Conservation (phyloP, 2,888 invertebrate genomes). For the Hoplodrina ambigua region DNA sequence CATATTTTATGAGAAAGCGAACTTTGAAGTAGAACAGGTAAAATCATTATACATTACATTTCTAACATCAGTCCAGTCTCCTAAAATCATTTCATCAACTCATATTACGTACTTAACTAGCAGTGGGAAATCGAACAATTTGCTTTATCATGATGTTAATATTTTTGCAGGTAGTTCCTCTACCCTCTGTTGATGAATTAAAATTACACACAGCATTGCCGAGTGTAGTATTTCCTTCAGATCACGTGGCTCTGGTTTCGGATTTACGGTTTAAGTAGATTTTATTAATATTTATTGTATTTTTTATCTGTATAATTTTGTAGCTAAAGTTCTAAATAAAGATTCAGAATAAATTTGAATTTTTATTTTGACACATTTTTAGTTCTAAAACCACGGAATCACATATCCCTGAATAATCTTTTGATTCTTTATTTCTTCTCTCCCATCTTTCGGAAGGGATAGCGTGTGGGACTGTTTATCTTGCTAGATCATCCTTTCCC, state of each 20-base stretch:
- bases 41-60: background rate
- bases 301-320: background rate
- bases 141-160: background rate
- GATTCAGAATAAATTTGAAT: background rate
- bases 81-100: too few relatives aligned
- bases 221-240: slow-evolving; percentile 97
- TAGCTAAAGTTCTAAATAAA: background rate
- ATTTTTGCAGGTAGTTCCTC: slow-evolving; percentile 92
- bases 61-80: background rate
- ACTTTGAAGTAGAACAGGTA: slow-evolving; percentile 92
- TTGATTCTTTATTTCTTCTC: too few relatives aligned
- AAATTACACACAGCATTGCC: slow-evolving; percentile 94
- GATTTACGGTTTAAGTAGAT: slow-evolving; percentile 91
- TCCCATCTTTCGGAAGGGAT: too few relatives aligned
- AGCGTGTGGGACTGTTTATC: too few relatives aligned
- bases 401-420: too few relatives aligned
- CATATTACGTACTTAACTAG: too few relatives aligned
- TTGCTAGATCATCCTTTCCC: too few relatives aligned
- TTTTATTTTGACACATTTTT: background rate
- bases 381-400: too few relatives aligned
- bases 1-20: slow-evolving; percentile 94
- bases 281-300: background rate
- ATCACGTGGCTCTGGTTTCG: slow-evolving; percentile 97
- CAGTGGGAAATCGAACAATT: too few relatives aligned
- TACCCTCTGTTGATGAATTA: slow-evolving; percentile 95